phyloP scores from a whole-genome alignment of 2,113 vertebrate genomes.

The Eupsittula cactorum region DNA sequence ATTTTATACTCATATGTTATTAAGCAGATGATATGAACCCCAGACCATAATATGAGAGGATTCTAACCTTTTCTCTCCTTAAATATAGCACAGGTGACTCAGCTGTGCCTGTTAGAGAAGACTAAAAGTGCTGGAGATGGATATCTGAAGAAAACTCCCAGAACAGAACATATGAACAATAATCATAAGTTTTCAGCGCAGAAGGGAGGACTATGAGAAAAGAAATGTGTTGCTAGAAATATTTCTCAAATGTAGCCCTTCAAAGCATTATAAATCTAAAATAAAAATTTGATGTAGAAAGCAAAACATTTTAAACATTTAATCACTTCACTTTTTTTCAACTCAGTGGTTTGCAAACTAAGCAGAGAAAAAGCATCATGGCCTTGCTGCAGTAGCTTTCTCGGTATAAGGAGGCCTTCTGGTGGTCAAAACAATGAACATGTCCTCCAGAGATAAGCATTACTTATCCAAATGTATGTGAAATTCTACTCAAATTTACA shows the following conservation, averaged over 20 bases:
- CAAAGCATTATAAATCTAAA: neutral
- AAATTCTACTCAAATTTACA: neutral
- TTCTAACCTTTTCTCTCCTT: neutral
- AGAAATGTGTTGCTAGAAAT: neutral
- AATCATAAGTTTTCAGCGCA: neutral
- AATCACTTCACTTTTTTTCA: neutral
- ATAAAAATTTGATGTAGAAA: neutral
- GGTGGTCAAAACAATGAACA: constrained; percentile 53
- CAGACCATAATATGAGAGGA: neutral
- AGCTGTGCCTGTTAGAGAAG: neutral
- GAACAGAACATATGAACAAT: neutral
- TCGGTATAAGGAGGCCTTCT: constrained; percentile 74
- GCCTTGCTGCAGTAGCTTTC: neutral
- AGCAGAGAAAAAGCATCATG: neutral
- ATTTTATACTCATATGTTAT: neutral
- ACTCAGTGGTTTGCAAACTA: neutral
- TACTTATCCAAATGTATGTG: neutral
- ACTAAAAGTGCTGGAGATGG: neutral
- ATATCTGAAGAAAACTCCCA: neutral
- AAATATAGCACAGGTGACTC: neutral
- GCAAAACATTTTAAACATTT: neutral
- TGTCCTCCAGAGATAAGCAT: neutral
- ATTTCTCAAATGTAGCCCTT: neutral
- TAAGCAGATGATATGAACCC: neutral
- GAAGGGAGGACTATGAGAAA: neutral